Base-by-base conservation (phyloP, 2,797 vertebrate genomes). In the Gouania willdenowi region DNA sequence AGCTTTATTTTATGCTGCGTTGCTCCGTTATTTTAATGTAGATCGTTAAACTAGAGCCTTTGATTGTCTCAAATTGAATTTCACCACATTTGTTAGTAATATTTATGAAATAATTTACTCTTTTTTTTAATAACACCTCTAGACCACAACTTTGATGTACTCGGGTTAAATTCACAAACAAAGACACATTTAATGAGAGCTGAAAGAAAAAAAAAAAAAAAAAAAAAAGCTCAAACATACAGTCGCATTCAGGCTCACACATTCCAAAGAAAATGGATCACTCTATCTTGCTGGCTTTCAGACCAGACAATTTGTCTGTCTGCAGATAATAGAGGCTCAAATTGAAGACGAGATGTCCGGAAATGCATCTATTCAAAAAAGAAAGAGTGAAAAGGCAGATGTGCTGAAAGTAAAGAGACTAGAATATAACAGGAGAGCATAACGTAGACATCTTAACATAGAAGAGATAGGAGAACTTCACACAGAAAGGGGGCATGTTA, bases 401-500 rank as follows among this genome's bases (percentile, higher is more conserved):
- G 57, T 6, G 4, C 23, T 13, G 26, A 22, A 15, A 21, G 15
- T 32, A 13, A 32, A 34, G 36, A 46, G 47, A 33, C 28, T 24
- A 7, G 30, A 57, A 41, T 38, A 59, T 66, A 58, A 70, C 5
- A 45, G 35, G 35, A 38, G 31, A 18, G 18, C 9, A 24, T 10
- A 39, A 77, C 44, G 32, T 58, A 67, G 54, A 62, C 41, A 52
- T 56, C 37, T 45, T 32, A 24, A 46, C 33, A 39, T 54, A 55
- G 50, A 47, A 45, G 64, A 57, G 61, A 79, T 63, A 60, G 49
- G 29, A 60, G 39, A 2, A 55, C 21, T 48, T 55, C 52, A 47
- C 61, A 56, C 57, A 50, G 82, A 81, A 74, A 59, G 79, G 73
- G 75, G 65, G 80, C 82, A 87, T 82, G 77, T 82, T 90, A 89